These are phyloP conservation scores for Mimumesa dahlbomi DNA, from an alignment of 2,888 invertebrate species.

Conservation along the genomic window DNA sequence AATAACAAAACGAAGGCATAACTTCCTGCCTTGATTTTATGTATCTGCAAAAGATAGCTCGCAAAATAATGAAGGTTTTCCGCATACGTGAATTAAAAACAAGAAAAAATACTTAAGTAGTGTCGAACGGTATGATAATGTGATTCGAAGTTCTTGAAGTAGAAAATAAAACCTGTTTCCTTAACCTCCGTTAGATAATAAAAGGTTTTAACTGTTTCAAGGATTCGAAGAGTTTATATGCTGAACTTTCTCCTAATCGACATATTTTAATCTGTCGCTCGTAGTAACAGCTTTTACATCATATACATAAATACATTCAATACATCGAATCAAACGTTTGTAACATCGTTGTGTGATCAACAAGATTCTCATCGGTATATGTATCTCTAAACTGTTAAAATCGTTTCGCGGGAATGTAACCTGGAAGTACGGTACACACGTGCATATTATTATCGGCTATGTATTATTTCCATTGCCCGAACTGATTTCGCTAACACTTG, in stretches of 20 bases:
- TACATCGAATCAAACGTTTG: conserved; percentile 64
- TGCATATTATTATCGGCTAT: conserved; percentile 1
- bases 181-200: neutral
- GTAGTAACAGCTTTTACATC: conserved; percentile 61
- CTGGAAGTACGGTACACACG: conserved; percentile 37
- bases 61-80: no score
- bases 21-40: no score
- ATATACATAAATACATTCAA: conserved; percentile 67
- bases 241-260: conserved; percentile 39
- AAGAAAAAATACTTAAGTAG: no score
- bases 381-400: conserved; percentile 17
- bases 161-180: no score
- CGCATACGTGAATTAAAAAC: no score
- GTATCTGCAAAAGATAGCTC: no score
- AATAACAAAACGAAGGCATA: no score
- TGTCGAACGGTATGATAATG: no score
- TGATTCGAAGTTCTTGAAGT: no score
- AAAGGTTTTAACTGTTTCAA: neutral
- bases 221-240: neutral
- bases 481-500: no score
- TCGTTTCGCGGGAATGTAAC: conserved; percentile 43
- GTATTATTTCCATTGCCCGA: neutral
- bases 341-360: conserved; percentile 50
- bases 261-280: conserved; percentile 58
- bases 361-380: conserved; percentile 21